These are phyloP conservation scores for Leptopilina boulardi DNA, from an alignment of 1,140 invertebrate genomes.

Conservation along the genomic window DNA sequence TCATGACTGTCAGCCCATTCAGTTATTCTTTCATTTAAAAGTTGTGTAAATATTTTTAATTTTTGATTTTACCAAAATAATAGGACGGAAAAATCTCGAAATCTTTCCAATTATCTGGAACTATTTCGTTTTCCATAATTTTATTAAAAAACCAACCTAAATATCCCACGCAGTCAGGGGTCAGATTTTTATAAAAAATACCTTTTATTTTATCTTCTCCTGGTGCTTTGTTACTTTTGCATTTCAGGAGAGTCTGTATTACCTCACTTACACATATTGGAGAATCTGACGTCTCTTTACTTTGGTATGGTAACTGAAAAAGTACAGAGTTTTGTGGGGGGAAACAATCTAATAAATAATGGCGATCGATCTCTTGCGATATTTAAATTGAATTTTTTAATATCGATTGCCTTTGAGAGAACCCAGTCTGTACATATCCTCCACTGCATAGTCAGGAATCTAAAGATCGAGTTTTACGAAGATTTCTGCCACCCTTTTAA, in stretches of 20 bases:
- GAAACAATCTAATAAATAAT: no score
- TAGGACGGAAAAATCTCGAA: constrained; percentile 41
- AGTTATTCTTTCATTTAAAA: constrained; percentile 44
- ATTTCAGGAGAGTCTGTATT: not conserved
- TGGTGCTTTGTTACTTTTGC: constrained; percentile 44
- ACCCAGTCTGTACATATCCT: not conserved
- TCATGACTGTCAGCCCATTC: constrained; percentile 46
- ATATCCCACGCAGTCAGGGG: constrained; percentile 30
- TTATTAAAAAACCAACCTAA: constrained; percentile 37
- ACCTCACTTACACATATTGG: constrained; percentile 32
- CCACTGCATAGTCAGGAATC: not conserved
- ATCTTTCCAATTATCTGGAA: constrained; percentile 32
- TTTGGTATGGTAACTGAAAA: no score
- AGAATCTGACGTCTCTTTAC: constrained; percentile 24
- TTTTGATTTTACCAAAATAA: constrained; percentile 48
- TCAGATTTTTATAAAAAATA: constrained; percentile 36
- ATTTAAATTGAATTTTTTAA: not conserved
- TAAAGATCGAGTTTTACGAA: not conserved
- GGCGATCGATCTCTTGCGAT: not conserved
- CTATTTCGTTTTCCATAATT: not conserved
- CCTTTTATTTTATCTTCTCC: constrained; percentile 43
- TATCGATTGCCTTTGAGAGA: not conserved
- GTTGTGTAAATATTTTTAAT: constrained; percentile 45
- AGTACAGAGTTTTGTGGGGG: no score
- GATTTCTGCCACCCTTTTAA: not conserved